These are phyloP conservation scores for Apodemia duryi DNA, from an alignment of 2,888 invertebrate genomes.

Conservation along the genomic window DNA sequence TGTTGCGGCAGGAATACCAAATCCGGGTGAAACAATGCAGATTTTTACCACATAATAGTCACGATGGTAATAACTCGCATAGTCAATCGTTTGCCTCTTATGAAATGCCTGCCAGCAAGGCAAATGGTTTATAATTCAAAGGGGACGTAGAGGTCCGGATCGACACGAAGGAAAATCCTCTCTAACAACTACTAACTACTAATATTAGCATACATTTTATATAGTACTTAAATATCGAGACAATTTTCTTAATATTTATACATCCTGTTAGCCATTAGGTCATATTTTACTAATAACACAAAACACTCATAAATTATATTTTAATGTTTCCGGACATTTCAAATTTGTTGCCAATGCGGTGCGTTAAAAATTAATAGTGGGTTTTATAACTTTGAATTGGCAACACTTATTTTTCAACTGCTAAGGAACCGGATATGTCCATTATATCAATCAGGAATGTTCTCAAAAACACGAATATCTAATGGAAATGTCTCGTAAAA, in stretches of 20 bases:
- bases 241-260: constrained; percentile 67
- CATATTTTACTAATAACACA: constrained; percentile 66
- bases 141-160: too few species aligned
- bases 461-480: constrained; percentile 48
- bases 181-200: too few species aligned
- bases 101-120: too few species aligned
- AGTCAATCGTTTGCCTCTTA: too few species aligned
- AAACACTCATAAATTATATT: constrained; percentile 69
- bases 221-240: constrained; percentile 52
- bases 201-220: constrained; percentile 17
- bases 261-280: constrained; percentile 60
- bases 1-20: too few species aligned
- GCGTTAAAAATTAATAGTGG: constrained; percentile 69
- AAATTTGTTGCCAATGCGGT: constrained; percentile 63
- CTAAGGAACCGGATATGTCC: constrained; percentile 67
- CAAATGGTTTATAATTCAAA: too few species aligned
- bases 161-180: too few species aligned
- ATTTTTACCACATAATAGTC: too few species aligned
- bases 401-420: constrained; percentile 49
- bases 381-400: constrained; percentile 72
- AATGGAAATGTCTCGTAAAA: constrained; percentile 62
- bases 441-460: constrained; percentile 55
- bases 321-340: constrained; percentile 73
- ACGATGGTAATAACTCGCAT: too few species aligned
- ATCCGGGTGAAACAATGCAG: too few species aligned